Base-by-base conservation (phyloP, 2,113 vertebrate species). In the Chrysochloris asiatica region DNA sequence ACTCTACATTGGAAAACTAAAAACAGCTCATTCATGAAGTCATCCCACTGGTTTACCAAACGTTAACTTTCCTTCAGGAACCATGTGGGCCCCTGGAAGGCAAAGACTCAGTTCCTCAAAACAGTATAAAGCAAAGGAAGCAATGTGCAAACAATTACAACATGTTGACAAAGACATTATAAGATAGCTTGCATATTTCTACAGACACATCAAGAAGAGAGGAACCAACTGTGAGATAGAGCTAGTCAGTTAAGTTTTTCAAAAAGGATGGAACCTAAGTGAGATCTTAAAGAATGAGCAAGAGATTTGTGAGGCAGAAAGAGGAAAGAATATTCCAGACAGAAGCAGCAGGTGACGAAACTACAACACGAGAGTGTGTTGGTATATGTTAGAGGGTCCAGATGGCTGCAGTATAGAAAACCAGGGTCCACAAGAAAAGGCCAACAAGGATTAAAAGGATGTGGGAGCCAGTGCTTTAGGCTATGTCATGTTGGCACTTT, bases 131-230 rank as follows among this genome's bases (percentile, higher is more conserved):
- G 59, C 19, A 26, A 47, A 36, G 16, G 54, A 61, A 11, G 36
- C 80, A 41, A 21, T 12, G 0, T 4, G 47, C 73, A 47, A 38
- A 73, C 13, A 38, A 71, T 11, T 4, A 17, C 28, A 67, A 69
- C 50, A 1, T 0, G 28, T 1, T 41, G 69, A 50, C 1, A 6
- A 2, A 19, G 13, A 28, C 2, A 13, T 17, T 3, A 17, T 1
- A 4, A 22, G 28, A 83, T 8, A 14, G 2, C 4, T 14, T 45
- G 45, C 48, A 33, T 1, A 10, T 36, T 9, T 47, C 48, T 24
- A 30, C 13, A 26, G n/a, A n/a, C 4, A 26, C 8, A 8, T 8
- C 12, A 0, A 43, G 22, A 85, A n/a, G 50, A 52, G 38, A 73
- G 75, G 0, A 8, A 50, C 26, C 12, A 19, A 1, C 9, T 45